These are phyloP conservation scores for Salvelinus alpinus DNA, from an alignment of 2,113 vertebrate species.

Conservation along the genomic window DNA sequence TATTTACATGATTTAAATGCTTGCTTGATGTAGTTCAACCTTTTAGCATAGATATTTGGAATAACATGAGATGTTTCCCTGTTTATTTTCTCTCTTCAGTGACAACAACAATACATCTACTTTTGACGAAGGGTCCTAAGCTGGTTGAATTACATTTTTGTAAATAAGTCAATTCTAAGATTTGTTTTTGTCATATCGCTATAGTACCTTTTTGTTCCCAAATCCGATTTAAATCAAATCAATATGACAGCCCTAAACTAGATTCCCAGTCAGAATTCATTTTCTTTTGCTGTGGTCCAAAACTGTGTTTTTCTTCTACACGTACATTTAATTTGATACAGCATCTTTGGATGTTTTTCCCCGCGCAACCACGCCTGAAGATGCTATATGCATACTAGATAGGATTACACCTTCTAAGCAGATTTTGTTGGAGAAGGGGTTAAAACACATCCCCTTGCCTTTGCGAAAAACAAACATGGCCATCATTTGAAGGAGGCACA, in stretches of 20 bases:
- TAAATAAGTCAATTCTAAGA: conserved; percentile 61
- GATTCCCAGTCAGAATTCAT: conserved; percentile 66
- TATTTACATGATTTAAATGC: not conserved
- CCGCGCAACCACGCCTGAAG: conserved; percentile 75
- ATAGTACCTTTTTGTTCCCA: conserved; percentile 65
- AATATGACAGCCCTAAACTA: conserved; percentile 78
- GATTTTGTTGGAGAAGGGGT: conserved; percentile 75
- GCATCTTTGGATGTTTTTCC: conserved; percentile 79
- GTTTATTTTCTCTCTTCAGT: not conserved
- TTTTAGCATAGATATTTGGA: not conserved
- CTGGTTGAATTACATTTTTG: conserved; percentile 48
- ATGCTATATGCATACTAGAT: conserved; percentile 77
- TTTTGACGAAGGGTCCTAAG: conserved; percentile 26
- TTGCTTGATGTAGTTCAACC: not conserved
- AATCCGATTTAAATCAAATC: conserved; percentile 76
- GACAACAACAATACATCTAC: conserved; percentile 22
- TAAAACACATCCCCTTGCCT: conserved; percentile 69
- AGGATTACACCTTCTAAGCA: conserved; percentile 82
- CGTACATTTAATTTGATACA: conserved; percentile 80
- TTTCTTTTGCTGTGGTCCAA: conserved; percentile 59
- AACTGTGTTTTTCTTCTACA: conserved; percentile 55
- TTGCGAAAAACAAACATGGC: conserved; percentile 66
- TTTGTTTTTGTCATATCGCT: conserved; percentile 57
- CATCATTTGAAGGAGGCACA: conserved; percentile 74
- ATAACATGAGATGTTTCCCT: conserved; percentile 7